A percentile compares a stretch with the other conserved stretches of the same genome.
These are phyloP conservation scores for Phylloscopus whistleri DNA, from an alignment of 2,113 vertebrate species.

Conservation along the genomic window DNA sequence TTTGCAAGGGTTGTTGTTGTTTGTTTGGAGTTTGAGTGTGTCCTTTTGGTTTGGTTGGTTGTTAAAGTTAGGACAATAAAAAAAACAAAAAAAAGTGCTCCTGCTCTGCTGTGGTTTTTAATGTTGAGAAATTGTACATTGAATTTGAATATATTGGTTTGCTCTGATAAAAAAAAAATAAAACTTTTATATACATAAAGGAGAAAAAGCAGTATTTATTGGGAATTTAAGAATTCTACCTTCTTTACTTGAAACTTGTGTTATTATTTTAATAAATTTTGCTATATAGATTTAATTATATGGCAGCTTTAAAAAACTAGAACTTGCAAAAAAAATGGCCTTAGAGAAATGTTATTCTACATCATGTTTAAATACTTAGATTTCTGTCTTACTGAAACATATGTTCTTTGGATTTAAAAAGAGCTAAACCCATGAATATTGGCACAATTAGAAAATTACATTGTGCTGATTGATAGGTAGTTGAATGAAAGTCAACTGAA, in stretches of 20 bases:
- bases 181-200: background rate
- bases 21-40: background rate
- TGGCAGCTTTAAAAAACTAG: slow-evolving; percentile 35
- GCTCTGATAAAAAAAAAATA: slow-evolving; percentile 24
- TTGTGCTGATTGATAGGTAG: slow-evolving; percentile 73
- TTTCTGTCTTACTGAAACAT: slow-evolving; percentile 71
- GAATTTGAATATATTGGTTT: background rate
- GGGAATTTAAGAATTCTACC: slow-evolving; percentile 16
- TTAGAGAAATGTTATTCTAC: slow-evolving; percentile 62
- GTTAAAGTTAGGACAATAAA: background rate
- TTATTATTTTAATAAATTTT: slow-evolving; percentile 52
- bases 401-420: slow-evolving; percentile 64
- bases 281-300: slow-evolving; percentile 57
- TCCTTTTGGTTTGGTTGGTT: background rate
- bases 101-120: background rate
- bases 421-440: slow-evolving; percentile 74
- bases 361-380: slow-evolving; percentile 82
- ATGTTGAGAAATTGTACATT: background rate
- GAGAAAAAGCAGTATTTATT: slow-evolving; percentile 38
- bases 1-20: background rate
- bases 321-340: slow-evolving; percentile 60
- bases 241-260: slow-evolving; percentile 52
- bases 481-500: slow-evolving; percentile 74
- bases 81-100: background rate
- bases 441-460: slow-evolving; percentile 77